Evolutionary conservation across 1,140 invertebrate species (phyloP), one percentile per base, ranked within the genome.

Genomic region (Spodoptera frugiperda): DNA sequence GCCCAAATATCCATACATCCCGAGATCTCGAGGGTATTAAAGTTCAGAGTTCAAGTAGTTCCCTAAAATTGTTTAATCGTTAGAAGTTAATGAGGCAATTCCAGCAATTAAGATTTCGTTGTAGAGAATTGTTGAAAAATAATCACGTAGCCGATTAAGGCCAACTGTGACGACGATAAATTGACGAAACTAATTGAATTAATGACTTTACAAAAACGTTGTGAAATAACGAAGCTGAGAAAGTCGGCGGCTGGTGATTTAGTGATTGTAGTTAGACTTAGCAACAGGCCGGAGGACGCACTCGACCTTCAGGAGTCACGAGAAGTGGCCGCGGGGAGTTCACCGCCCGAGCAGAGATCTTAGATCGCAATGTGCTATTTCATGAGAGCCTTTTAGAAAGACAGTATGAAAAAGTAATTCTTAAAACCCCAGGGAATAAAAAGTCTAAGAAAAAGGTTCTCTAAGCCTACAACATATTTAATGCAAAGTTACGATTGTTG

Each of bases 71-170:
- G 61, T 65, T 46, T 48, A 21, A 48, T 65, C 61, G 39, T 65
- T 46, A 65, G 39, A 48, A 46, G 17, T 65, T 65, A 65, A 65
- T 65, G 61, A 65, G 61, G 61, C 61, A 65, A 65, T 65, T 65
- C 21, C 61, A 46, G 61, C 61, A 65, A 65, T 65, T 65, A 65
- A 65, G 61, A 65, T 65, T 65, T 65, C 39, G 61, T 65, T 65
- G 46, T 65, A 65, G 61, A 65, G 46, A 65, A 65, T 65, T 15
- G 61, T 65, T 65, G 57, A 65, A 65, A 65, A 65, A 65, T 65
- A 65, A 65, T 65, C 61, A 65, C 61, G 61, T 65, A 48, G 61
- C 61, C 61, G 61, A 65, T 65, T 65, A 65, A 65, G 61, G 17
- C 39, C 61, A 65, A 48, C 61, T 65, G 61, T 65, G 61, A 44